Evolutionary conservation across 2,113 vertebrate genomes (phyloP).

Genomic region (Ptyas mucosa): DNA sequence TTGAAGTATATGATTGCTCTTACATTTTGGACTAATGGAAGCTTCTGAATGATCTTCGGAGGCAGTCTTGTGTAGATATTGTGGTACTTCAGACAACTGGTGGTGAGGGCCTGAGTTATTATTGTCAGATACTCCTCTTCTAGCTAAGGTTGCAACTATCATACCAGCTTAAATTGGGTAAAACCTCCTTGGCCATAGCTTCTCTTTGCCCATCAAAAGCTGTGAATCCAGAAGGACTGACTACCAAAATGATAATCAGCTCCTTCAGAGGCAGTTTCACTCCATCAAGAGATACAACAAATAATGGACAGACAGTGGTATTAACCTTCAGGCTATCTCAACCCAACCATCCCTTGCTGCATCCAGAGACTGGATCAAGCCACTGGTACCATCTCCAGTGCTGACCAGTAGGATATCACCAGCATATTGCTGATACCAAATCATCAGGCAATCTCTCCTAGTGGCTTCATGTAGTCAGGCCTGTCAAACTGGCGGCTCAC

Average conservation of each 20-base stretch:
- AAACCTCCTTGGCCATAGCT: not conserved
- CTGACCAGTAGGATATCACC: not conserved
- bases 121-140: not conserved
- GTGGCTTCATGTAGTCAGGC: not conserved
- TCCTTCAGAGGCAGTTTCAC: too few relatives aligned
- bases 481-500: too few relatives aligned
- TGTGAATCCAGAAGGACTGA: not conserved
- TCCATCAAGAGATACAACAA: too few relatives aligned
- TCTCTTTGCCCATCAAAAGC: not conserved
- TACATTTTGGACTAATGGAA: not conserved
- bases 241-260: too few relatives aligned
- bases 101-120: not conserved
- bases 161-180: not conserved
- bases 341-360: not conserved
- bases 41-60: not conserved
- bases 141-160: not conserved
- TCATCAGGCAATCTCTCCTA: not conserved
- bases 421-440: not conserved
- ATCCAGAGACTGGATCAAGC: not conserved
- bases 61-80: not conserved
- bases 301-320: too few relatives aligned
- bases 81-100: not conserved
- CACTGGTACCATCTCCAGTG: not conserved
- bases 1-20: not conserved
- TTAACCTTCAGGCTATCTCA: not conserved